Base-by-base conservation (phyloP, 2,888 invertebrate genomes). In the Halocaridina rubra region DNA sequence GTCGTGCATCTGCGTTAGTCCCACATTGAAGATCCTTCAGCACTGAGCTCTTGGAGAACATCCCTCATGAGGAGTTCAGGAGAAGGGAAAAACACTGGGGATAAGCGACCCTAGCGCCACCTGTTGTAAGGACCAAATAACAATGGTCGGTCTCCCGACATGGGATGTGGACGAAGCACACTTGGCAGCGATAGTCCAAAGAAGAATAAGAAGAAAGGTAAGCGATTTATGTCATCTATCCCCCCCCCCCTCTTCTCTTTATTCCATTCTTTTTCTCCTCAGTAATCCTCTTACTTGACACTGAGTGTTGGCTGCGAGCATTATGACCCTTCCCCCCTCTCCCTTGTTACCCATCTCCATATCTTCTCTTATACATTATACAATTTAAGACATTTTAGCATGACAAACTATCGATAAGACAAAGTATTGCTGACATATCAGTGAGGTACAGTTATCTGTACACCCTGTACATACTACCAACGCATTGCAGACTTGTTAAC, bases 81-180 rank as follows among this genome's bases (percentile, higher is more conserved):
- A n/a, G 53, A 53, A 19, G 53, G 16, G n/a, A n/a, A n/a, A 16
- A 19, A n/a, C n/a, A n/a, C 53, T 10, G n/a, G 53, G 53, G 16
- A 19, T n/a, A 53, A 19, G 53, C 76, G 57, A n/a, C 57, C 76
- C 30, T 78, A 39, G 19, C 67, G 39, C 30, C 33, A 69, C 67
- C 33, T 53, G 69, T 46, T 53, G 53, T 46, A 69, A 53, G 53
- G 79, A 53, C 74, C n/a, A 32, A 30, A 77, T 32, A 82, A 82
- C 69, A 69, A 82, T 82, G 81, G 33, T 77, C 71, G 81, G 81
- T 39, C 33, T 57, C 59, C 59, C 81, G 81, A 67, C 75, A 82
- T 82, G 81, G 81, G 81, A 82, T 82, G 81, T 71, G 81, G 81
- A 82, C 75, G 81, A 30, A 82, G 81, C 33, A 82, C 76, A 19